Conservation (phyloP, 1,140 invertebrate genomes). For the Bathynomus jamesi region DNA sequence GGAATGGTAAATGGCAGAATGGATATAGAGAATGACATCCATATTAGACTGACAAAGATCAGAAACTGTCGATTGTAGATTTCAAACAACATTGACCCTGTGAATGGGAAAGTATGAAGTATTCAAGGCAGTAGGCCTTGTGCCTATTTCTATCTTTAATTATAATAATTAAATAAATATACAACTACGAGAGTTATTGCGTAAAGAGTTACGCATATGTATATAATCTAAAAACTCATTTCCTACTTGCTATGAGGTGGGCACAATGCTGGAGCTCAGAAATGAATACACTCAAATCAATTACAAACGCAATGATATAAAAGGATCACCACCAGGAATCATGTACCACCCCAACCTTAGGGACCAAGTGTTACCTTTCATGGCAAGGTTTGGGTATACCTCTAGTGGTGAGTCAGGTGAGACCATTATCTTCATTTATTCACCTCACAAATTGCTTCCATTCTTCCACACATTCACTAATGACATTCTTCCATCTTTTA, state of each 20-base stretch:
- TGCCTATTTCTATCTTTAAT: background rate
- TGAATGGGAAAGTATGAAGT: background rate
- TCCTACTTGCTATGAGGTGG: no score
- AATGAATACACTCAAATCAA: background rate
- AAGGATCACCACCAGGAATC: background rate
- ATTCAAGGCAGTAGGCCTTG: background rate
- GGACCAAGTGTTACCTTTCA: no score
- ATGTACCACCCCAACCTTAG: no score
- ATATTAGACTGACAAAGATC: conserved; percentile 32
- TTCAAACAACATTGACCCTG: conserved; percentile 36
- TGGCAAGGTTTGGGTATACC: no score
- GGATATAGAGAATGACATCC: conserved; percentile 26
- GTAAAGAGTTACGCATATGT: no score
- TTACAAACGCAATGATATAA: background rate
- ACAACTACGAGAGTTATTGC: background rate
- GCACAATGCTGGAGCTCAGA: no score
- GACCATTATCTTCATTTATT: no score
- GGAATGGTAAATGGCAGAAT: conserved; percentile 35
- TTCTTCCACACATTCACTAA: background rate
- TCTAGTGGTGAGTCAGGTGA: no score
- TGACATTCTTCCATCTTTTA: no score
- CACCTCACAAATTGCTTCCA: no score
- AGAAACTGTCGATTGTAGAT: conserved; percentile 37
- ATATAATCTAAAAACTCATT: background rate
- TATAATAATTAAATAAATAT: background rate